Evolutionary conservation across 2,797 vertebrate genomes (phyloP).

Genomic region (Luscinia megarhynchos): DNA sequence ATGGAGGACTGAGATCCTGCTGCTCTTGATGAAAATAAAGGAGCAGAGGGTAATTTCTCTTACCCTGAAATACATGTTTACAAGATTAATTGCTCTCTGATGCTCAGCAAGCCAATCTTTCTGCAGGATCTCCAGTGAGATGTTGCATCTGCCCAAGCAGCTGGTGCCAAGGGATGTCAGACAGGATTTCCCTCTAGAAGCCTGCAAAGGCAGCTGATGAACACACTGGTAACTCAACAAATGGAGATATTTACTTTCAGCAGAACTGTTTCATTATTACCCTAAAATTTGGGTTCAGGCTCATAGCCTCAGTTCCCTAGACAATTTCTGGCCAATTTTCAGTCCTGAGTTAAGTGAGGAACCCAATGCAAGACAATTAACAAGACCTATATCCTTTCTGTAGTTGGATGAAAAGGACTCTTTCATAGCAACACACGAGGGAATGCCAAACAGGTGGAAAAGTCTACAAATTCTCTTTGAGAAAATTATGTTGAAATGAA

Average conservation of each 20-base stretch:
- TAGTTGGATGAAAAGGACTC: background rate
- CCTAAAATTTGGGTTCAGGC: background rate
- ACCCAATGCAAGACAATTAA: background rate
- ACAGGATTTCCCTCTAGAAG: background rate
- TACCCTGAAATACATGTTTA: background rate
- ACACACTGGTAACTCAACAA: background rate
- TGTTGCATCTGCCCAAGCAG: background rate
- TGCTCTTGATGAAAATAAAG: background rate
- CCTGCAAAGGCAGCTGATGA: background rate
- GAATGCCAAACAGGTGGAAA: background rate
- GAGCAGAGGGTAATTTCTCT: background rate
- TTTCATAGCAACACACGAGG: background rate
- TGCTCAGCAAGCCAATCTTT: background rate
- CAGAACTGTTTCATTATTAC: background rate
- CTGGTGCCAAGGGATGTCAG: background rate
- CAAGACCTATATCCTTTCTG: fast-evolving
- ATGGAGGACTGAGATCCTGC: background rate
- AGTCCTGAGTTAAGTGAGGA: background rate
- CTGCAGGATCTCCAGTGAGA: background rate
- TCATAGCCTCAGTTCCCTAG: background rate
- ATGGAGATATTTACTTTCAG: background rate
- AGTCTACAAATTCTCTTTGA: background rate
- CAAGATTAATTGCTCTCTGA: background rate
- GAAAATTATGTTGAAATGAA: background rate
- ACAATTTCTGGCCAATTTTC: background rate